Base-by-base conservation (phyloP, 2,113 vertebrate genomes). In the Diadophis punctatus region DNA sequence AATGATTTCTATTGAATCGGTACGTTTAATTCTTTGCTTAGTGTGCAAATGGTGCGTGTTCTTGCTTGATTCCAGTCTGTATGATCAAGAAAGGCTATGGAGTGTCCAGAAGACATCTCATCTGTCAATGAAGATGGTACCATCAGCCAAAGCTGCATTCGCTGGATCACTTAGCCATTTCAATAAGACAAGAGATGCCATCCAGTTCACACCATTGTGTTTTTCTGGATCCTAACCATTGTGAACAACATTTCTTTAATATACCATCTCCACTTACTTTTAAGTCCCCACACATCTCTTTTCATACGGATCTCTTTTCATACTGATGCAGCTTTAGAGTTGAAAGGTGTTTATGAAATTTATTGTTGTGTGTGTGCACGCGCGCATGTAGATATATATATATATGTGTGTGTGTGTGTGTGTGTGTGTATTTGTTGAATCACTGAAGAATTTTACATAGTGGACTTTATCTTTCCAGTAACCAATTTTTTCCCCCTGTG, bases 401-500 rank as follows among this genome's bases (percentile, higher is more conserved):
- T 43, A 43, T 43, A 43, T 43, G 3, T 43, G 3, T 55, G 53
- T 55, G 53, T 20, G 5, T 23, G 96, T 95, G 95, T 94, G 46
- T 10, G 34, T 43, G 95, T 95, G 93, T 96, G 94, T 84, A 93
- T 91, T 94, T 92, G 39, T 90, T 46, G 96, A 96, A 91, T 96
- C 96, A 94, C 87, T 86, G 55, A 93, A 92, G 89, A 91, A 93
- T 97, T 97, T 97, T 97, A 95, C 94, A 94, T 97, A 96, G 95
- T 93, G 96, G 97, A 95, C 96, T 97, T 95, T 96, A 96, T 97
- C 96, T 96, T 97, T 97, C 97, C 93, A 86, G 97, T 96, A 97
- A 97, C 97, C 96, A 94, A 95, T 97, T 97, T 97, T 97, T 97
- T 95, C 96, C 94, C 95, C 34, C 25, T 49, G 96, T 92, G 92